These are phyloP conservation scores for Ganaspis brasiliensis DNA, from an alignment of 2,888 invertebrate species.

Conservation along the genomic window DNA sequence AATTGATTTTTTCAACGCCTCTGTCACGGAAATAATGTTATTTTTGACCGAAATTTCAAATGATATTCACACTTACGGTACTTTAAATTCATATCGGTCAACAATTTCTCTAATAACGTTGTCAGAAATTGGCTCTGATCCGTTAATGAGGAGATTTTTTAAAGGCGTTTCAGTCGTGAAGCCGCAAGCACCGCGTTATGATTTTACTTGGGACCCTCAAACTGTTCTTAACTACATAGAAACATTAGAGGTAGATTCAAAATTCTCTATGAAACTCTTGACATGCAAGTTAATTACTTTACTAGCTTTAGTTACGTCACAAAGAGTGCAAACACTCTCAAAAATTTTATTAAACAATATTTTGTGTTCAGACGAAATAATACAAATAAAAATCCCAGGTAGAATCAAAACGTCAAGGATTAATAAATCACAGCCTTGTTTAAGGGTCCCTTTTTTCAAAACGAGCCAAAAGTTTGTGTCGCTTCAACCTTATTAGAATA, in stretches of 20 bases:
- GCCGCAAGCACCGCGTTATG: constrained; percentile 60
- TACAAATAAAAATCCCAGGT: too few relatives aligned
- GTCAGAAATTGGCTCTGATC: constrained; percentile 42
- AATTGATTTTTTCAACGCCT: not conserved
- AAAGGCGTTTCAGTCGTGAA: constrained; percentile 47
- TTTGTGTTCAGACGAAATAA: too few relatives aligned
- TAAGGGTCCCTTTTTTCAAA: too few relatives aligned
- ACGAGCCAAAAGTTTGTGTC: too few relatives aligned
- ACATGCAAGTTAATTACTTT: too few relatives aligned
- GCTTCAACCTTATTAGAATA: too few relatives aligned
- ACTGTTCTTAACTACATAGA: not conserved
- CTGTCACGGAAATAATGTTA: constrained; percentile 7
- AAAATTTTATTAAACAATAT: too few relatives aligned
- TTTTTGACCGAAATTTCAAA: constrained; percentile 20
- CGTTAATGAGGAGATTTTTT: constrained; percentile 54
- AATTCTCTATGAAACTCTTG: not conserved
- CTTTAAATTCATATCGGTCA: constrained; percentile 48
- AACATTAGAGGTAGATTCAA: not conserved
- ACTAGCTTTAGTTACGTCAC: too few relatives aligned
- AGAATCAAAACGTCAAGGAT: too few relatives aligned
- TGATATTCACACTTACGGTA: constrained; percentile 47
- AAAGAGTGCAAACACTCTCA: too few relatives aligned
- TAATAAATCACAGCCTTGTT: too few relatives aligned
- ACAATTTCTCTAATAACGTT: constrained; percentile 49
- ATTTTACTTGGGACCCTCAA: constrained; percentile 67